Evolutionary conservation across 2,888 invertebrate genomes (phyloP).

Genomic region (Dasypogon diadema): DNA sequence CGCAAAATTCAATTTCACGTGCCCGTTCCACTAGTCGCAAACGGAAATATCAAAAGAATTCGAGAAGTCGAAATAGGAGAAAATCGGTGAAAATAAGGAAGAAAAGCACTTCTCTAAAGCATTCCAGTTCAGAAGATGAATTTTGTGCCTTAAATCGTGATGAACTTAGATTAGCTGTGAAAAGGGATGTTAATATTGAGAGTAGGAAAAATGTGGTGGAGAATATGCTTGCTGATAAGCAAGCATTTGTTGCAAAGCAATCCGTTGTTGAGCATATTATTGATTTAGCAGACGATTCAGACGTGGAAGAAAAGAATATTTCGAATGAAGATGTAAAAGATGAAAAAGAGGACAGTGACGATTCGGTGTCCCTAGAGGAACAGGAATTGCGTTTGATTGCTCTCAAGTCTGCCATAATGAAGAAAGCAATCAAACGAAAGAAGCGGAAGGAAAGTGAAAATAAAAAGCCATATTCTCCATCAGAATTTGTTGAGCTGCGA

Average conservation of each 20-base stretch:
- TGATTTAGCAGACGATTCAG: constrained; percentile 2
- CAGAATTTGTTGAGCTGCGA: constrained; percentile 65
- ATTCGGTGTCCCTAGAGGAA: constrained; percentile 59
- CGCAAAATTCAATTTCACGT: not conserved
- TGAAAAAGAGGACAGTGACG: constrained; percentile 51
- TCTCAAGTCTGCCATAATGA: constrained; percentile 66
- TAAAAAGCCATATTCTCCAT: constrained; percentile 66
- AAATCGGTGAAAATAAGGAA: constrained; percentile 14
- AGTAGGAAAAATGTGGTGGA: not conserved
- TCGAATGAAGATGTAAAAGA: constrained; percentile 5
- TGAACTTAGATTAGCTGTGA: constrained; percentile 62
- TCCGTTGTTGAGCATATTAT: not conserved
- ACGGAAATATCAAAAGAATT: constrained; percentile 41
- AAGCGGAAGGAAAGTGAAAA: constrained; percentile 63
- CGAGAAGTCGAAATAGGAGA: constrained; percentile 18
- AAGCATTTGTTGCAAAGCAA: not conserved
- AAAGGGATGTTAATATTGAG: constrained; percentile 21
- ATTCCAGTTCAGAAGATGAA: constrained; percentile 53
- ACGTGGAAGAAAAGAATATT: constrained; percentile 9
- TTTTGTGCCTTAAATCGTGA: constrained; percentile 61
- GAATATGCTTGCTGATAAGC: not conserved
- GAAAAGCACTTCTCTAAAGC: not conserved
- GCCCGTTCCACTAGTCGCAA: constrained; percentile 23
- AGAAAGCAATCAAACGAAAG: constrained; percentile 65
- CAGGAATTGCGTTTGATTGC: constrained; percentile 66